Evolutionary conservation across 1,140 invertebrate genomes (phyloP).

Genomic region (Asobara japonica): DNA sequence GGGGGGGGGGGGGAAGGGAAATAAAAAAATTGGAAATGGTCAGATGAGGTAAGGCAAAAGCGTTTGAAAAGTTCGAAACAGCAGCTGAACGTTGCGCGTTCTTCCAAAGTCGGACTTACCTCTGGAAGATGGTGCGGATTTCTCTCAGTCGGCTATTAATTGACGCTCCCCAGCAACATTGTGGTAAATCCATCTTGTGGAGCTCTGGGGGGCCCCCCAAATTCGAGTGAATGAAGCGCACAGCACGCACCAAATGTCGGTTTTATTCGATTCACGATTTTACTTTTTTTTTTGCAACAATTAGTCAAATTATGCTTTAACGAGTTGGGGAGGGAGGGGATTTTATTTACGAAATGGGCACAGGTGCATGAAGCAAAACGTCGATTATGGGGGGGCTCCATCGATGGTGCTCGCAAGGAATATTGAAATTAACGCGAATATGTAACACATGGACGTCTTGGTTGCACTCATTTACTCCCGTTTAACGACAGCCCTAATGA

Average conservation of each 20-base stretch:
- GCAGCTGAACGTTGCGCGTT: too few relatives aligned
- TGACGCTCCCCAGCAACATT: conserved; percentile 60
- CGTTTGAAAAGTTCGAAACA: too few relatives aligned
- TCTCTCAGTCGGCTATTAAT: conserved; percentile 64
- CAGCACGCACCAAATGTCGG: neutral
- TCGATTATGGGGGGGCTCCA: conserved; percentile 33
- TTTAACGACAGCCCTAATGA: conserved; percentile 38
- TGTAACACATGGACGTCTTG: neutral
- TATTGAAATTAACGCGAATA: neutral
- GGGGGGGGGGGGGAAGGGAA: too few relatives aligned
- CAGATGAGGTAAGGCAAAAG: too few relatives aligned
- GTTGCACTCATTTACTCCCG: conserved; percentile 36
- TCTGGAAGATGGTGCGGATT: too few relatives aligned
- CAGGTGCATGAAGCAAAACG: conserved; percentile 43
- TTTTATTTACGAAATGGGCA: conserved; percentile 4
- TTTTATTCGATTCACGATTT: neutral
- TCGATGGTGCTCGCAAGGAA: neutral
- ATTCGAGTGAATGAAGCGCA: neutral
- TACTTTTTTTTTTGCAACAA: neutral
- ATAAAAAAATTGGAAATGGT: too few relatives aligned
- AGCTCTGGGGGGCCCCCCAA: neutral
- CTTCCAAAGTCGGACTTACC: too few relatives aligned
- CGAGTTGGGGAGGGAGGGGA: neutral
- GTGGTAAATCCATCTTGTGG: conserved; percentile 55
- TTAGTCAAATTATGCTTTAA: conserved; percentile 7